These are phyloP conservation scores for Falco punctatus DNA, from an alignment of 2,113 vertebrate species.

Conservation along the genomic window DNA sequence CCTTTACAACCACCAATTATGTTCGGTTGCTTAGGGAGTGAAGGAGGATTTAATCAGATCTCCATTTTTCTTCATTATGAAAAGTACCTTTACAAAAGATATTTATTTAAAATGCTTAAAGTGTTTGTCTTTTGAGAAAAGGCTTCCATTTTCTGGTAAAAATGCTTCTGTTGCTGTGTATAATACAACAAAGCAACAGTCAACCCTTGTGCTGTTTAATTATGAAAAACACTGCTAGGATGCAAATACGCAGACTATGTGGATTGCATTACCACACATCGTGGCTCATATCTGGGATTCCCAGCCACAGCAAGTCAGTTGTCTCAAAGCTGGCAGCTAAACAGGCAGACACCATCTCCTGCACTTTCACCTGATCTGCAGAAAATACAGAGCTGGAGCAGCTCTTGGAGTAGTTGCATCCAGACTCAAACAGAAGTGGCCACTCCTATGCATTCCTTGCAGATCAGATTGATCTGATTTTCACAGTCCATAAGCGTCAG, in stretches of 20 bases:
- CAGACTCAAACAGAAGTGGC: not conserved
- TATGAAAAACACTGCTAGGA: not conserved
- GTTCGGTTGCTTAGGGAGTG: not conserved
- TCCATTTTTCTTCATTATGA: not conserved
- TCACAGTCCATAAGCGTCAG: not conserved
- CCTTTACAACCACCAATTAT: not conserved
- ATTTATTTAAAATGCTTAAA: not conserved
- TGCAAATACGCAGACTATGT: rapidly evolving
- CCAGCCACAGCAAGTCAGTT: not conserved
- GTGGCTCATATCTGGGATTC: not conserved
- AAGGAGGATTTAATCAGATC: not conserved
- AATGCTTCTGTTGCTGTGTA: not conserved
- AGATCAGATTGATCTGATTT: not conserved
- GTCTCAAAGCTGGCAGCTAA: not conserved
- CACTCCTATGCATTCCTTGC: not conserved
- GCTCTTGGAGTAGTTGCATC: not conserved
- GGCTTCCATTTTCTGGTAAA: not conserved
- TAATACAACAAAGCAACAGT: not conserved
- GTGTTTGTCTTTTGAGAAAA: not conserved
- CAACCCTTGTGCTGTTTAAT: not conserved
- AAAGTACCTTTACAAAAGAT: not conserved
- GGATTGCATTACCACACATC: not conserved
- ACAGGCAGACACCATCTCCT: not conserved
- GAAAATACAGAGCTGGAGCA: not conserved
- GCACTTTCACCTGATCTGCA: not conserved